Base-by-base conservation (phyloP, 1,140 invertebrate genomes). In the Mamestra configurata region DNA sequence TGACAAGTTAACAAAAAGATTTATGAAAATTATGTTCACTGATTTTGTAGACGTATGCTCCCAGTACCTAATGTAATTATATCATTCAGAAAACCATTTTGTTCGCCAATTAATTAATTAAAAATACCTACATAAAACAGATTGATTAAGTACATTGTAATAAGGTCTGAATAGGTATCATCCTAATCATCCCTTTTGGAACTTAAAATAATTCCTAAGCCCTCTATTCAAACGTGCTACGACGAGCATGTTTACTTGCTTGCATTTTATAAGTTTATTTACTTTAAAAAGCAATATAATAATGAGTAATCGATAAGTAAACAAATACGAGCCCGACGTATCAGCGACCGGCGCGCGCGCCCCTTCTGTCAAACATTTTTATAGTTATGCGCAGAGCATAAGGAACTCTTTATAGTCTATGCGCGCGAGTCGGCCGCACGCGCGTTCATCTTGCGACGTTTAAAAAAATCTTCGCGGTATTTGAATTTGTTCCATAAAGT, bases 351-450 rank as follows among this genome's bases (percentile, higher is more conserved):
- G 83, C 78, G 82, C 84, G 80, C 79, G 89, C 84, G 87, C 84
- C 88, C 88, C 84, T 88, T 87, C 87, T 80, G 84, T 80, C 59
- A 79, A 77, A 86, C 78, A 82, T 84, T 86, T 92, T 90, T 90
- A 93, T 93, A 92, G 81, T 91, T 85, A 89, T 84, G 85, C 82
- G 79, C 84, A 79, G 86, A 86, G 90, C 87, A 93, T 91, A 94
- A 93, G 92, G 93, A 86, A 82, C 83, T 93, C 93, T 92, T 94
- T 93, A 93, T 93, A 92, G 90, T 91, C 81, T 27, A 86, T 88
- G 92, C 91, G 90, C 92, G 91, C 93, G 92, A 92, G 92, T 89
- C 88, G 93, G 82, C 72, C 92, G 92, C 91, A 93, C 92, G 92
- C 90, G 90, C 86, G 85, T 82, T 84, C 61, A 53, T 77, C 75